phyloP scores from a whole-genome alignment of 1,140 invertebrate species.

The Melitaea cinxia region DNA sequence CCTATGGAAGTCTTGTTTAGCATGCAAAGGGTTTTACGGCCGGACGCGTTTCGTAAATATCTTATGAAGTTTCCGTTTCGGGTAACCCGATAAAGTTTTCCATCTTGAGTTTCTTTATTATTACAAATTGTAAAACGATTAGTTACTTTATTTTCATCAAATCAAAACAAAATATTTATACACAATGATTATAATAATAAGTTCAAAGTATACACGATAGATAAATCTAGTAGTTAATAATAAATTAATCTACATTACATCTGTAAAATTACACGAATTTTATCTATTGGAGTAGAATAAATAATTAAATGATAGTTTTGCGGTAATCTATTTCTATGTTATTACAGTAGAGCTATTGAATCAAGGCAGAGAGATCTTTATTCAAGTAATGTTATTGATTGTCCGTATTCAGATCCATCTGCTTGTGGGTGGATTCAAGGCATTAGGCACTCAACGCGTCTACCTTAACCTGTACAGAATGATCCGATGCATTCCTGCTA shows the following conservation, averaged over 20 bases:
- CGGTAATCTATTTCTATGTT: conserved; percentile 25
- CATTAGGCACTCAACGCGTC: conserved; percentile 44
- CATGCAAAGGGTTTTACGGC: conserved; percentile 57
- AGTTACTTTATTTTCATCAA: conserved; percentile 16
- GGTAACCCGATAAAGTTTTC: conserved; percentile 39
- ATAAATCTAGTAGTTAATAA: not conserved
- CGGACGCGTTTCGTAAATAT: conserved; percentile 47
- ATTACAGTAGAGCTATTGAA: conserved; percentile 6
- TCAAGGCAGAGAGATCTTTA: conserved; percentile 18
- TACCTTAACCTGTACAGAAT: conserved; percentile 44
- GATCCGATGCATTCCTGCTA: conserved; percentile 44
- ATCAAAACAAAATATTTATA: not conserved
- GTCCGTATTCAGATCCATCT: conserved; percentile 35
- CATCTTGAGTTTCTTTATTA: conserved; percentile 33
- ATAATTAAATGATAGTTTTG: conserved; percentile 14
- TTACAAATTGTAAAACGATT: conserved; percentile 23
- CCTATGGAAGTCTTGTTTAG: conserved; percentile 47
- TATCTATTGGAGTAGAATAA: conserved; percentile 5
- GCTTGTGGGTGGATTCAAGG: conserved; percentile 42
- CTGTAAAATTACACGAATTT: not conserved
- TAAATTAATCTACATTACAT: not conserved
- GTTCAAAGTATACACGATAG: too few species aligned
- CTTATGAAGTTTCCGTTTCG: conserved; percentile 46
- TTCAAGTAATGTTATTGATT: conserved; percentile 37
- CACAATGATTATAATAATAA: too few species aligned